Evolutionary conservation across 2,113 vertebrate species (phyloP), one percentile per base, ranked within the genome.

Genomic region (Hypanus sabinus): DNA sequence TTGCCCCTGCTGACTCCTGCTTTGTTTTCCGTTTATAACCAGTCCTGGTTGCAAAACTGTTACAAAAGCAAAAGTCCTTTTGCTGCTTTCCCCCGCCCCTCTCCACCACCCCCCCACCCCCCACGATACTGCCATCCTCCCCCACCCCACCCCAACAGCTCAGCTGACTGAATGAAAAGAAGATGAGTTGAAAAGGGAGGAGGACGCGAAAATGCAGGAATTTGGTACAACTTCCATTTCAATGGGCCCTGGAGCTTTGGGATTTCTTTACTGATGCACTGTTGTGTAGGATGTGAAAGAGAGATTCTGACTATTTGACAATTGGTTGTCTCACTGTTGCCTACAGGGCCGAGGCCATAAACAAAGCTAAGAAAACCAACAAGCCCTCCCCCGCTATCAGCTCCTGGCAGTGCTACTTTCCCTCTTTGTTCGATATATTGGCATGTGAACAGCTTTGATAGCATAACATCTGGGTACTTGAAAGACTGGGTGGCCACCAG

Each of bases 131-230:
- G 14, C 68, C 68, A 70, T 6, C 71, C 71, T 5, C 71, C 4
- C 16, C 79, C 3, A 5, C 30, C 57, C 14, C 0, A 60, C 60
- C 30, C 85, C 60, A 10, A 65, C 85, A 90, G 57, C 60, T 90
- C 57, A 33, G n/a, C 85, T 90, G 5, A 33, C 30, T 71, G 91
- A 93, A 93, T 71, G 38, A 73, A 38, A 73, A 93, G 57, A 36
- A 73, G 70, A 14, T 75, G 70, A 93, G 91, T 73, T 93, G 68
- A 93, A 73, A 93, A 73, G 91, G 91, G 91, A 93, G 91, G 38
- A 73, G 68, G 36, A 14, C 10, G 91, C 14, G 73, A 55, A 93
- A 73, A 93, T 93, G 91, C 91, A 93, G 91, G 91, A 93, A 93
- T 93, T 93, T 71, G 71, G n/a, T 30, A 38, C n/a, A 73, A 71